Conservation (phyloP, 2,888 invertebrate genomes). For the Pristionchus arcanus region DNA sequence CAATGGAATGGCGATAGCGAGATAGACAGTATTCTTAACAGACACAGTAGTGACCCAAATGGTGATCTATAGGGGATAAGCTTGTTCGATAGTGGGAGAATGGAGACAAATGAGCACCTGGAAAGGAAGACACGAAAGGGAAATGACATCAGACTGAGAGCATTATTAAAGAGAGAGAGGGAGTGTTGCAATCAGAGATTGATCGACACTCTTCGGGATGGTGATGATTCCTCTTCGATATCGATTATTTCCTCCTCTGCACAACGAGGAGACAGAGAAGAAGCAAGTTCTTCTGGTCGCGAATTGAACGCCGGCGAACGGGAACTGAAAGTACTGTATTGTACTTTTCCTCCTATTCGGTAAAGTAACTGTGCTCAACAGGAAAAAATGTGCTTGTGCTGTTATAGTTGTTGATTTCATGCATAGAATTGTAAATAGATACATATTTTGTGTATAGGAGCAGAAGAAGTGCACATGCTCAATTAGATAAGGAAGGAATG, state of each 20-base stretch:
- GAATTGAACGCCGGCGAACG: neutral
- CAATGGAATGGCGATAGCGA: constrained; percentile 12
- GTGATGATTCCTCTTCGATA: constrained; percentile 22
- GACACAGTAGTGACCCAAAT: neutral
- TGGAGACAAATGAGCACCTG: neutral
- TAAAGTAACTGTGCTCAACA: neutral
- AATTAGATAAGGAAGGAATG: neutral
- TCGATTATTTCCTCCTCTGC: constrained; percentile 53
- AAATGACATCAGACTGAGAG: constrained; percentile 22
- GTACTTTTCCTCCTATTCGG: neutral
- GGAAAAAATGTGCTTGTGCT: too few relatives aligned
- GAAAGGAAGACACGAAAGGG: constrained; percentile 21
- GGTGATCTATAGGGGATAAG: neutral
- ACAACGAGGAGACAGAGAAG: constrained; percentile 9
- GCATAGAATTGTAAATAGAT: too few relatives aligned
- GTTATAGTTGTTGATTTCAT: too few relatives aligned
- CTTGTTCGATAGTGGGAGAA: neutral
- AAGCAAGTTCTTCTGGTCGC: neutral
- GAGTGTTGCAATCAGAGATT: constrained; percentile 26
- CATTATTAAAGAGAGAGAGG: neutral
- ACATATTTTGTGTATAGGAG: too few relatives aligned
- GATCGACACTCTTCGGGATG: constrained; percentile 5
- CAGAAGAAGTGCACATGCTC: neutral
- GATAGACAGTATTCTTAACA: neutral
- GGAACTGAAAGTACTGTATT: neutral